phyloP scores from a whole-genome alignment of 2,888 invertebrate species.

The Pardosa pseudoannulata region DNA sequence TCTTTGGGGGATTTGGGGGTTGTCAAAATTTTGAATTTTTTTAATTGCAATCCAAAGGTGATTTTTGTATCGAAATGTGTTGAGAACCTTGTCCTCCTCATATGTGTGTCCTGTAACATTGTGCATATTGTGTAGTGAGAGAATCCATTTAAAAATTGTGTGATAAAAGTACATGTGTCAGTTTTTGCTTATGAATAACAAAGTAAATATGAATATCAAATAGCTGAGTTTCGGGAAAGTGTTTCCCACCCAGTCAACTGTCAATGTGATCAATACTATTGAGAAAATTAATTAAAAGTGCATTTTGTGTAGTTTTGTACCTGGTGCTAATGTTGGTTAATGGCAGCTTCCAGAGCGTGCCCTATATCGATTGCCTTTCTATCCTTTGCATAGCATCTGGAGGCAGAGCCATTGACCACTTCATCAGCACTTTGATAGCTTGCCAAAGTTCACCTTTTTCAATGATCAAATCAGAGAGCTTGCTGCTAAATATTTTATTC shows the following conservation, averaged over 20 bases:
- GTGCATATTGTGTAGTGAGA: constrained; percentile 65
- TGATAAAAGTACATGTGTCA: constrained; percentile 63
- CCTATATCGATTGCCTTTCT: constrained; percentile 40
- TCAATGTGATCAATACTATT: constrained; percentile 60
- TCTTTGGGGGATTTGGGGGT: neutral
- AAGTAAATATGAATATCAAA: constrained; percentile 58
- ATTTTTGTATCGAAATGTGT: neutral
- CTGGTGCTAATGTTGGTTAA: constrained; percentile 64
- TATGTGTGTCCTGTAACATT: neutral
- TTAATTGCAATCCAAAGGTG: neutral
- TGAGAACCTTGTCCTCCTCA: constrained; percentile 25
- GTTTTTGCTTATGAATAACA: constrained; percentile 44
- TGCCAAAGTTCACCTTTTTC: constrained; percentile 68
- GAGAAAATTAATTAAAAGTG: constrained; percentile 35
- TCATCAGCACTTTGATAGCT: constrained; percentile 59
- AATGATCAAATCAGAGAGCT: constrained; percentile 73
- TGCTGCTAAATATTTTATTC: constrained; percentile 64
- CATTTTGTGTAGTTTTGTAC: constrained; percentile 64
- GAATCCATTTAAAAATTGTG: constrained; percentile 64
- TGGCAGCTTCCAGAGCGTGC: constrained; percentile 47
- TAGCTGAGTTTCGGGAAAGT: constrained; percentile 53
- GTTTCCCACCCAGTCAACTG: constrained; percentile 68
- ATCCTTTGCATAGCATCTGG: constrained; percentile 8
- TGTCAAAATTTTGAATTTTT: neutral
- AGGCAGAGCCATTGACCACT: constrained; percentile 11